These are phyloP conservation scores for Hydrozoanthus tunicans DNA, from an alignment of 64 coral and sea anemone species.

Conservation along the genomic window DNA sequence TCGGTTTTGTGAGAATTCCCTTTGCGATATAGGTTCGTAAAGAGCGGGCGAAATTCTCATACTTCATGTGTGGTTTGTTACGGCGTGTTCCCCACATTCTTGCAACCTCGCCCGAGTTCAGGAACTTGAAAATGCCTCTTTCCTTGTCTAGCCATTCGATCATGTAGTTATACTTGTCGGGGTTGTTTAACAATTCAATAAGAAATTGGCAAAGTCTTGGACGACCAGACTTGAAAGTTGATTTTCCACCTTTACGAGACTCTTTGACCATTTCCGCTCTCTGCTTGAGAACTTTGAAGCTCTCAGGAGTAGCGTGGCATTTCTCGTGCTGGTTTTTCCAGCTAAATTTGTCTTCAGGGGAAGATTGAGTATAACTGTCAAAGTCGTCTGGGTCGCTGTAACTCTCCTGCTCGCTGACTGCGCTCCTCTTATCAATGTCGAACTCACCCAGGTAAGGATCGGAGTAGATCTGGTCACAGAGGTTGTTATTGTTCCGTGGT, in stretches of 20 bases:
- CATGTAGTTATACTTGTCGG: constrained; percentile 55
- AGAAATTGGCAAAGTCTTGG: constrained; percentile 54
- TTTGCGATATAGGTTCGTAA: constrained; percentile 53
- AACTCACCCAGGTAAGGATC: constrained; percentile 32
- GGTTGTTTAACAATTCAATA: constrained; percentile 26
- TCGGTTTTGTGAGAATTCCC: constrained; percentile 33
- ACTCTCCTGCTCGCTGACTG: constrained; percentile 39
- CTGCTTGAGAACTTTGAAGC: constrained; percentile 17
- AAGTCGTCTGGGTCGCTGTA: constrained; percentile 33
- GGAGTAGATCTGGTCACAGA: constrained; percentile 6
- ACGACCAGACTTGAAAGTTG: constrained; percentile 46
- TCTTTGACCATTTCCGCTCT: constrained; percentile 21
- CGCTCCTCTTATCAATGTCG: constrained; percentile 11
- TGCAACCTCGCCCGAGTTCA: constrained; percentile 47
- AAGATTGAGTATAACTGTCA: not conserved
- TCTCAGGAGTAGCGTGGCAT: not conserved
- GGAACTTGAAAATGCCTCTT: constrained; percentile 51
- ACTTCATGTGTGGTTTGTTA: constrained; percentile 53
- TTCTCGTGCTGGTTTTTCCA: constrained; percentile 5
- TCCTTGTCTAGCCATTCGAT: constrained; percentile 55
- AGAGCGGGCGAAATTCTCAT: constrained; percentile 49
- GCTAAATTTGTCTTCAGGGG: not conserved
- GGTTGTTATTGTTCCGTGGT: not conserved
- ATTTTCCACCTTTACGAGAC: constrained; percentile 20
- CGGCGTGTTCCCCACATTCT: constrained; percentile 54